phyloP scores from a whole-genome alignment of 2,888 invertebrate species.

The Dexiosoma caninum region DNA sequence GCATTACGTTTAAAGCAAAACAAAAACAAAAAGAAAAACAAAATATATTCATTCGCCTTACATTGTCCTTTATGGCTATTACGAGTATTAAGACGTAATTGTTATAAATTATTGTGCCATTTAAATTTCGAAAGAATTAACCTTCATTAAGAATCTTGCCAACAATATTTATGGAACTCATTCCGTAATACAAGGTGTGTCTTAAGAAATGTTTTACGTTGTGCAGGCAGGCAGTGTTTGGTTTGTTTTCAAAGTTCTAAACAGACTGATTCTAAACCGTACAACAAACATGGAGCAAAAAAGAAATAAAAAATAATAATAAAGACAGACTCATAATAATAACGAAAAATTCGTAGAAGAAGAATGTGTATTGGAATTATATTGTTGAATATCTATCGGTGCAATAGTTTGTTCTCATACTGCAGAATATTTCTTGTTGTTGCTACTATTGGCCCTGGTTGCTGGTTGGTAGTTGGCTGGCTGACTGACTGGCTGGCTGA shows the following conservation, averaged over 20 bases:
- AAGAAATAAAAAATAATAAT: neutral
- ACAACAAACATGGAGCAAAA: neutral
- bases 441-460: conserved; percentile 6
- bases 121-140: conserved; percentile 25
- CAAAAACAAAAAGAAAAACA: no score
- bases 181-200: conserved; percentile 39
- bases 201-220: conserved; percentile 26
- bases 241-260: conserved; percentile 9
- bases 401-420: conserved; percentile 13
- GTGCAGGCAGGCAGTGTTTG: neutral
- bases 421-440: neutral
- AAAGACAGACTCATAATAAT: neutral
- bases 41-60: neutral
- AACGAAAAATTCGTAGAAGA: neutral
- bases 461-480: neutral
- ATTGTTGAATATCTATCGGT: neutral
- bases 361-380: conserved; percentile 37
- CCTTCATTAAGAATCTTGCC: conserved; percentile 29
- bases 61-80: neutral
- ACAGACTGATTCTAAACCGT: neutral
- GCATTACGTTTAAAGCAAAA: no score
- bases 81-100: neutral
- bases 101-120: conserved; percentile 31
- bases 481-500: neutral
- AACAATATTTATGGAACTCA: conserved; percentile 29